Percentiles rank a stretch among this genome's conserved stretches.
Evolutionary conservation across 92 coral and sea anemone species (phyloP).

Genomic region (Zoanthus sociatus): DNA sequence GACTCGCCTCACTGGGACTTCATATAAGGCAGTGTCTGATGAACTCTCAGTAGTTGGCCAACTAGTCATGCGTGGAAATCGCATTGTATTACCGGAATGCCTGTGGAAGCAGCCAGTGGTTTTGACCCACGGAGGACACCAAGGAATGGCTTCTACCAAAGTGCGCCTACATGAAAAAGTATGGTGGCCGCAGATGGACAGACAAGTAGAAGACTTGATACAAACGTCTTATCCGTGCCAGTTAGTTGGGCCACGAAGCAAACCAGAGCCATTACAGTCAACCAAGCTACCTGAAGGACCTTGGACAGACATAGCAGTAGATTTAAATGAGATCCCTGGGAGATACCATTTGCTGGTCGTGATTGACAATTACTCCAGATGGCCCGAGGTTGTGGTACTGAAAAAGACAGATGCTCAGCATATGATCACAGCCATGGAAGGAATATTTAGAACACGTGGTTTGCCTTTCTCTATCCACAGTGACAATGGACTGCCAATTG

Average conservation of each 20-base stretch:
- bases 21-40: neutral
- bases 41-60: neutral
- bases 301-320: slow-evolving; percentile 65
- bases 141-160: slow-evolving; percentile 47
- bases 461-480: slow-evolving; percentile 60
- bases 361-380: slow-evolving; percentile 27
- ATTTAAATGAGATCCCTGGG: slow-evolving; percentile 49
- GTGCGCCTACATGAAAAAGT: too few species aligned
- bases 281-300: slow-evolving; percentile 54
- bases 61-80: slow-evolving; percentile 50
- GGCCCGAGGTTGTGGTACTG: slow-evolving; percentile 56
- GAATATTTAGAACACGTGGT: slow-evolving; percentile 74
- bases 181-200: too few species aligned
- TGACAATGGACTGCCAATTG: slow-evolving; percentile 69
- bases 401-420: slow-evolving; percentile 70
- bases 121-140: slow-evolving; percentile 75
- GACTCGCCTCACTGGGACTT: neutral
- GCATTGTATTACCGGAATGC: slow-evolving; percentile 62
- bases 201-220: too few species aligned
- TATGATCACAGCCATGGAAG: slow-evolving; percentile 60
- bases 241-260: slow-evolving; percentile 27
- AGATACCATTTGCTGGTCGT: too few species aligned
- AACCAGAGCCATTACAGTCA: neutral
- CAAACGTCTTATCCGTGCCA: too few species aligned
- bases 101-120: slow-evolving; percentile 46